A percentile compares a stretch with the other conserved stretches of the same genome.
These are phyloP conservation scores for Hyposoter dolosus DNA, from an alignment of 2,888 invertebrate genomes.

Conservation along the genomic window DNA sequence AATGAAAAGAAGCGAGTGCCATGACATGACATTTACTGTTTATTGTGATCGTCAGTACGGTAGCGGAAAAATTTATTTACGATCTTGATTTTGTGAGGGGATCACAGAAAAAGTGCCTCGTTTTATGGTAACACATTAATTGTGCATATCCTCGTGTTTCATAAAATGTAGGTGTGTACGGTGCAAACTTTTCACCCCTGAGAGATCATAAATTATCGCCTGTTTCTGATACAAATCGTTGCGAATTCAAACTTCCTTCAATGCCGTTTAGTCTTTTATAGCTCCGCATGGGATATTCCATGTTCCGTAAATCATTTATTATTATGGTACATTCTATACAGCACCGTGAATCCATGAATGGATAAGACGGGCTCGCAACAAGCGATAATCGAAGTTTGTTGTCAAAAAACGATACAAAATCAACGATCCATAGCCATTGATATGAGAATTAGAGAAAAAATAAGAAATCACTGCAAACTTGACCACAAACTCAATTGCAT, in stretches of 20 bases:
- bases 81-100: conserved; percentile 33
- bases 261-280: conserved; percentile 23
- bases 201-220: conserved; percentile 47
- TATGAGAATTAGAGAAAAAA: background rate
- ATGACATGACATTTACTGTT: conserved; percentile 26
- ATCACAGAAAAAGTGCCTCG: conserved; percentile 12
- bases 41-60: conserved; percentile 7
- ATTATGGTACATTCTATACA: background rate
- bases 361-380: background rate
- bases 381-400: background rate
- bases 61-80: conserved; percentile 41
- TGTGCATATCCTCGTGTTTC: background rate
- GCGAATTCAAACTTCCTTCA: conserved; percentile 15
- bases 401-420: background rate
- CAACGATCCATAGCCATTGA: background rate
- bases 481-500: background rate
- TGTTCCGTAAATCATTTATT: background rate
- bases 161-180: conserved; percentile 8
- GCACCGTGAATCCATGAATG: background rate
- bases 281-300: background rate
- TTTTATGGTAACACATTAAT: conserved; percentile 30
- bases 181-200: conserved; percentile 6
- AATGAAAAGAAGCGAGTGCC: conserved; percentile 18
- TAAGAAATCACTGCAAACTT: background rate
- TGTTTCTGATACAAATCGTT: conserved; percentile 53